Base-by-base conservation (phyloP, 2,113 vertebrate genomes). In the Sus scrofa region DNA sequence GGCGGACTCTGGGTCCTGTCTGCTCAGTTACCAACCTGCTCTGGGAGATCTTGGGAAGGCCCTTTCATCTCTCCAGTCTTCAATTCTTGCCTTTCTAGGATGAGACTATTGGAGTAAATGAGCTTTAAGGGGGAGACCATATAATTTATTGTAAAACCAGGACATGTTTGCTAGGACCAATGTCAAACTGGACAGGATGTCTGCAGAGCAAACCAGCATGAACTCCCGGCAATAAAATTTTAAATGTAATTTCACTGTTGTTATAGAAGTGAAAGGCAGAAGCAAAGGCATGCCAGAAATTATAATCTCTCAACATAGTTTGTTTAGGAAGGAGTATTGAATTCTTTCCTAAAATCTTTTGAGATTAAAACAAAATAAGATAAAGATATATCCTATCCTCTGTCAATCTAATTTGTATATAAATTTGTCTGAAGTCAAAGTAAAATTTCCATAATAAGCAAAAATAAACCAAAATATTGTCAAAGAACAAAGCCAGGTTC, bases 351-450 rank as follows among this genome's bases (percentile, higher is more conserved):
- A 78, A 85, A 95, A 83, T 13, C 27, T 70, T 92, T 67, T 39
- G 81, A 81, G 32, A 70, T 62, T 92, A 50, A 22, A 0, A 30
- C 86, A 74, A 82, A 60, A 62, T 86, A 90, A 0, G 85, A 73
- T 44, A 12, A 54, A 89, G 81, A 91, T 73, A 93, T 74, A 88
- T 68, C 60, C 0, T 89, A 16, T 22, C 11, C 44, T 39, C 3
- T 37, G 65, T 95, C 56, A 56, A 22, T 73, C 27, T 70, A 82
- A 87, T 91, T 78, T 85, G 62, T 30, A 97, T 68, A 84, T 50
- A 44, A 79, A 60, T 75, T 70, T 92, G 58, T 74, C 93, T 50
- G 0, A 91, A 98, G 98, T 95, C 90, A 95, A 98, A 97, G 92
- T 89, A 75, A 93, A 92, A 86, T 88, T 50, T 81, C 93, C 97